Conservation (phyloP, 2,113 vertebrate genomes). For the Pelodiscus sinensis region DNA sequence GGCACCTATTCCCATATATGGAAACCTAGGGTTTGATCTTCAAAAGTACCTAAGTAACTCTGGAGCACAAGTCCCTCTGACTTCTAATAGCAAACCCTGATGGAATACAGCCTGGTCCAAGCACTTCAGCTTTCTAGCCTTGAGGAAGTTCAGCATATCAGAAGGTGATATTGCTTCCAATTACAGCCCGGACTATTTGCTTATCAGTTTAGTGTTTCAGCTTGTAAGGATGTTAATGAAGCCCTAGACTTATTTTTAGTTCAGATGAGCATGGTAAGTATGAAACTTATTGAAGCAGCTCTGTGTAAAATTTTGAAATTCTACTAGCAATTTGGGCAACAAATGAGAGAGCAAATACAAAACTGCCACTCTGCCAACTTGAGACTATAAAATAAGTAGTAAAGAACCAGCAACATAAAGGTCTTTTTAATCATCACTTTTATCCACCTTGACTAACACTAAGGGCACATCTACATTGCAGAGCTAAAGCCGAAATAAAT, state of each 20-base stretch:
- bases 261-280: no score
- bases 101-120: neutral
- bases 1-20: neutral
- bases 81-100: neutral
- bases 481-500: no score
- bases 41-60: neutral
- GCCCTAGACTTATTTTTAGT: no score
- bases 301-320: neutral
- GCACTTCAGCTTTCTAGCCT: neutral
- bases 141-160: neutral
- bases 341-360: neutral
- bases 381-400: neutral
- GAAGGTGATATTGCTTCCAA: neutral
- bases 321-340: neutral
- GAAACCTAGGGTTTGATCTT: neutral
- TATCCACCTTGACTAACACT: neutral
- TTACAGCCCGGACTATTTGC: neutral
- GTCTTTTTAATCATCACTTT: neutral
- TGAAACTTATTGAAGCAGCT: no score
- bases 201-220: neutral
- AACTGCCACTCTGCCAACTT: neutral
- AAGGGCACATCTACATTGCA: no score
- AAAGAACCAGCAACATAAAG: neutral
- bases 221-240: neutral
- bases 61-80: neutral